Conservation (phyloP, 2,113 vertebrate genomes). For the Austrofundulus limnaeus region DNA sequence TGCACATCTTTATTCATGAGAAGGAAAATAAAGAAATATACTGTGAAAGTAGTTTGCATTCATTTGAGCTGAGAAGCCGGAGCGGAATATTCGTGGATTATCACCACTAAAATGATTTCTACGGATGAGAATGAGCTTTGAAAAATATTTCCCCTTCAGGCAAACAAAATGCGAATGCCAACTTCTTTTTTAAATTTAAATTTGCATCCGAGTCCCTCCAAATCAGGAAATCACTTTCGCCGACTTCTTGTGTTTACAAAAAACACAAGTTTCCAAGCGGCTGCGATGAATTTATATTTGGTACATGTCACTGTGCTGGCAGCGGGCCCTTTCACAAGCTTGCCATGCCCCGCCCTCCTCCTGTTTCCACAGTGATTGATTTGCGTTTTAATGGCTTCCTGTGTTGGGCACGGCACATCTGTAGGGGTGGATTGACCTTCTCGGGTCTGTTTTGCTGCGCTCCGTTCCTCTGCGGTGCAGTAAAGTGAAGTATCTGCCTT, state of each 20-base stretch:
- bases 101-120: conserved; percentile 46
- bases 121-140: conserved; percentile 42
- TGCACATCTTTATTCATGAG: conserved; percentile 59
- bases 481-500: conserved; percentile 74
- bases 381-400: conserved; percentile 75
- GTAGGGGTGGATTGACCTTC: conserved; percentile 57
- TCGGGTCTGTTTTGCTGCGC: conserved; percentile 58
- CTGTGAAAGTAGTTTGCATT: conserved; percentile 25
- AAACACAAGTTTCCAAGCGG: conserved; percentile 69
- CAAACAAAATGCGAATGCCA: conserved; percentile 39
- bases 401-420: conserved; percentile 73
- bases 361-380: conserved; percentile 74
- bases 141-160: conserved; percentile 39
- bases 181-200: conserved; percentile 39
- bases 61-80: conserved; percentile 30
- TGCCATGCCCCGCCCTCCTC: conserved; percentile 50
- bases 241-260: conserved; percentile 59
- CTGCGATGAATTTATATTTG: conserved; percentile 72
- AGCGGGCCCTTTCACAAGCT: conserved; percentile 64
- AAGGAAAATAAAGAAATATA: conserved; percentile 26
- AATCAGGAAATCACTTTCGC: conserved; percentile 61
- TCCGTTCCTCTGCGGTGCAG: conserved; percentile 67
- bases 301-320: conserved; percentile 62
- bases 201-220: conserved; percentile 59
- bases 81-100: conserved; percentile 48